A percentile compares a stretch with the other conserved stretches of the same genome.
phyloP scores from a whole-genome alignment of 2,888 invertebrate genomes.

The Drosophila rubida region DNA sequence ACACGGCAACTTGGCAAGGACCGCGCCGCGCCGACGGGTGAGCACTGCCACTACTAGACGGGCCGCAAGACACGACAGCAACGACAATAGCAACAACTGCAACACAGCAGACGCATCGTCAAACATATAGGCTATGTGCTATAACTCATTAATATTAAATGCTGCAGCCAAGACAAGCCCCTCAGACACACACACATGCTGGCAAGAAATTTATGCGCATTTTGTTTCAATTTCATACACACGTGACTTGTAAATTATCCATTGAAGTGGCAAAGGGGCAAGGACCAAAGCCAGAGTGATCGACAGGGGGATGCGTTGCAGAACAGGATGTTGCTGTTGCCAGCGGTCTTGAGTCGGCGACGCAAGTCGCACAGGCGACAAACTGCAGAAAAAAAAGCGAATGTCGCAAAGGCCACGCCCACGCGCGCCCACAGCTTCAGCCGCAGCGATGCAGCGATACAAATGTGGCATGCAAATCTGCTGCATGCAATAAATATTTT shows the following conservation, averaged over 20 bases:
- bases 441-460: conserved; percentile 29
- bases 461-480: conserved; percentile 53
- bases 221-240: conserved; percentile 82
- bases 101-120: conserved; percentile 73
- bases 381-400: conserved; percentile 31
- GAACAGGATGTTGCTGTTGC: conserved; percentile 14
- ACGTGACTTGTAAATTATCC: conserved; percentile 82
- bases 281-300: conserved; percentile 20
- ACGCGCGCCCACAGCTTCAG: conserved; percentile 46
- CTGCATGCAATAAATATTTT: conserved; percentile 50
- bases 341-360: conserved; percentile 7
- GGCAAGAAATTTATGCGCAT: conserved; percentile 79
- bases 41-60: conserved; percentile 61
- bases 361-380: conserved; percentile 35
- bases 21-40: conserved; percentile 53
- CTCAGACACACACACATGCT: conserved; percentile 52
- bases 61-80: conserved; percentile 66
- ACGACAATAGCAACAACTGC: conserved; percentile 23
- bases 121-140: conserved; percentile 79
- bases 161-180: conserved; percentile 78
- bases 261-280: conserved; percentile 71
- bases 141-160: conserved; percentile 82
- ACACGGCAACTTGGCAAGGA: conserved; percentile 66
- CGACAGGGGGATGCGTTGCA: neutral
- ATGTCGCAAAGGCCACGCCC: conserved; percentile 14